Evolutionary conservation across 2,888 invertebrate genomes (phyloP).

Genomic region (Pristionchus mayeri): DNA sequence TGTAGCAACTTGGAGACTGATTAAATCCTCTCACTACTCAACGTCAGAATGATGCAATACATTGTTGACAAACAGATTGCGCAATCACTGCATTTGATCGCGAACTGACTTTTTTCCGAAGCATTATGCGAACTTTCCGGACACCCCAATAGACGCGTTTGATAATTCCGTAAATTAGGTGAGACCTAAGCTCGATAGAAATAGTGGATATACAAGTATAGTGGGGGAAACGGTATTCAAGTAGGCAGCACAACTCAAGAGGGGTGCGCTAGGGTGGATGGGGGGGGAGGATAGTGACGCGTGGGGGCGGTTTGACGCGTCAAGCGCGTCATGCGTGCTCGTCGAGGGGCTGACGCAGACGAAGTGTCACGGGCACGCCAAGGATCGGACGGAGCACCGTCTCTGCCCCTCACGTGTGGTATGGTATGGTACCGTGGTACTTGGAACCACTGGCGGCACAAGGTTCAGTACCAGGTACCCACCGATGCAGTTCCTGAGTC

Average conservation of each 20-base stretch:
- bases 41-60: no score
- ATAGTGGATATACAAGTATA: background rate
- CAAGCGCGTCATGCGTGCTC: background rate
- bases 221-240: background rate
- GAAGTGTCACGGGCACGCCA: slow-evolving; percentile 47
- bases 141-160: no score
- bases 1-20: no score
- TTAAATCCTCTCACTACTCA: no score
- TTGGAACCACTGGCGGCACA: no score
- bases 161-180: background rate
- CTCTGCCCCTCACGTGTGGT: slow-evolving; percentile 25
- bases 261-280: background rate
- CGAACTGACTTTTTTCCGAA: no score
- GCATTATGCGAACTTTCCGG: no score
- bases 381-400: slow-evolving; percentile 43
- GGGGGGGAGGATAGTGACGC: background rate
- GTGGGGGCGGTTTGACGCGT: background rate
- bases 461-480: no score
- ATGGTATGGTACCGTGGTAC: background rate
- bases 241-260: no score
- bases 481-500: slow-evolving; percentile 54
- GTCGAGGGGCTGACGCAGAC: background rate
- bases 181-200: background rate
- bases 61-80: no score
- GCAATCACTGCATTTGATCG: no score